These are phyloP conservation scores for Marasmarcha lunaedactyla DNA, from an alignment of 2,888 invertebrate genomes.

Conservation along the genomic window DNA sequence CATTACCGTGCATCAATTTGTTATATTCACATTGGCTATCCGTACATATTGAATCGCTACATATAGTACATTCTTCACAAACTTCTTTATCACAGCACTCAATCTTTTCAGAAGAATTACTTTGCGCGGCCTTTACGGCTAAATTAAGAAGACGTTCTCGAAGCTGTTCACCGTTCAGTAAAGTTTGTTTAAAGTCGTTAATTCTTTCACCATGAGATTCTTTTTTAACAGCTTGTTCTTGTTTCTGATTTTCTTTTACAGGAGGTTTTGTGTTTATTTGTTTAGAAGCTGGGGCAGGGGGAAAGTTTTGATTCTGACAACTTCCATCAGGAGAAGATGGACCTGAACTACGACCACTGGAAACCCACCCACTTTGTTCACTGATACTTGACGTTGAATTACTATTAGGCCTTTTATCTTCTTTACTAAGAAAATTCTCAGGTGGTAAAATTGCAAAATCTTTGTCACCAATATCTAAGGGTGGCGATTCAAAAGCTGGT, in stretches of 20 bases:
- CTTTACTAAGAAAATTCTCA: slow-evolving; percentile 57
- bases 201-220: slow-evolving; percentile 37
- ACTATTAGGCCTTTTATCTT: slow-evolving; percentile 49
- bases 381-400: slow-evolving; percentile 78
- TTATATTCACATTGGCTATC: slow-evolving; percentile 65
- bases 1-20: slow-evolving; percentile 55
- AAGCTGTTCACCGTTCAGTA: slow-evolving; percentile 75
- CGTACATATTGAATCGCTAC: slow-evolving; percentile 63
- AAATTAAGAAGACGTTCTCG: slow-evolving; percentile 75
- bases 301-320: slow-evolving; percentile 60
- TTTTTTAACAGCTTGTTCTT: slow-evolving; percentile 25
- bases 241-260: slow-evolving; percentile 36
- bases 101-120: slow-evolving; percentile 54
- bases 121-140: slow-evolving; percentile 61
- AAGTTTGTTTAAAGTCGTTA: slow-evolving; percentile 55
- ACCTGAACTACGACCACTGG: slow-evolving; percentile 77
- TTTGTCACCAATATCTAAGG: slow-evolving; percentile 59
- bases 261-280: slow-evolving; percentile 29
- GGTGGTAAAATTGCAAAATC: slow-evolving; percentile 64
- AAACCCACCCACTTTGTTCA: slow-evolving; percentile 91
- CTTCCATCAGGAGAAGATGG: slow-evolving; percentile 73
- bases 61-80: slow-evolving; percentile 62
- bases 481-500: slow-evolving; percentile 70
- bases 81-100: slow-evolving; percentile 67
- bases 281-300: slow-evolving; percentile 32